These are phyloP conservation scores for Calypte anna DNA, from an alignment of 2,113 vertebrate species.

Conservation along the genomic window DNA sequence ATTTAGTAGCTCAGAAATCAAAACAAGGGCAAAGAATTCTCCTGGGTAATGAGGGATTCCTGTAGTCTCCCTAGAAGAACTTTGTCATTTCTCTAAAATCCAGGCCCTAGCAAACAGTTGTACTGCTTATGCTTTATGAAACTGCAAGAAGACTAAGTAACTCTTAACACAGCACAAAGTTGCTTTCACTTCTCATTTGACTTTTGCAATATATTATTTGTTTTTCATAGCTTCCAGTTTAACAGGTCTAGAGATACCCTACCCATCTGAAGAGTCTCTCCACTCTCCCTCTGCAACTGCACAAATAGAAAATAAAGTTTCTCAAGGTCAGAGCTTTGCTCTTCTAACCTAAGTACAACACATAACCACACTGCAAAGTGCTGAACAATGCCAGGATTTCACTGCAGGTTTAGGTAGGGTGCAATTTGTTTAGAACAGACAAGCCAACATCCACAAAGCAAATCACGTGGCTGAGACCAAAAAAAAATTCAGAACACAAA, in stretches of 20 bases:
- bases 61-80: neutral
- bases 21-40: neutral
- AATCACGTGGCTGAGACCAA: neutral
- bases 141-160: neutral
- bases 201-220: neutral
- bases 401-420: neutral
- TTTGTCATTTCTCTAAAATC: neutral
- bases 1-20: neutral
- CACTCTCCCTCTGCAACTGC: neutral
- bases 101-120: neutral
- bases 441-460: neutral
- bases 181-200: neutral
- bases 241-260: neutral
- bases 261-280: accelerated
- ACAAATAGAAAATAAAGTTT: neutral
- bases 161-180: neutral
- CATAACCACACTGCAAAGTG: accelerated
- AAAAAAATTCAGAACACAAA: neutral
- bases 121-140: neutral
- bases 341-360: neutral
- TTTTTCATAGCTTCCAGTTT: neutral
- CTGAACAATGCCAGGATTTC: neutral
- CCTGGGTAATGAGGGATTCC: neutral
- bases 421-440: neutral
- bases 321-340: neutral